These are phyloP conservation scores for Mechanitis mazaeus DNA, from an alignment of 2,888 invertebrate species.

Conservation along the genomic window DNA sequence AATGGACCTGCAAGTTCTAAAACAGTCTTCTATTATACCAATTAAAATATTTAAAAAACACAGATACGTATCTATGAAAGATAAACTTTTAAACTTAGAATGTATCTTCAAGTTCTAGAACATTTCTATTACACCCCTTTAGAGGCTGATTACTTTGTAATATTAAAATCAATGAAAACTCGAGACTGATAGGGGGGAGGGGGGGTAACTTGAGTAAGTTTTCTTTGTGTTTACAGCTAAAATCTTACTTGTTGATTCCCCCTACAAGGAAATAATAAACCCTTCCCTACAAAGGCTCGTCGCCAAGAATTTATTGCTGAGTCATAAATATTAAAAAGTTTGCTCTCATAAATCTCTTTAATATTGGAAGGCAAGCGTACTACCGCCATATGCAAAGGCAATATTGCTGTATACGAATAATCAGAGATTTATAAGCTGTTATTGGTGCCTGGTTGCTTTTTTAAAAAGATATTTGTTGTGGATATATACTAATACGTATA, in stretches of 20 bases:
- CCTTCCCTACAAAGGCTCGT: constrained; percentile 60
- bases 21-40: no score
- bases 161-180: constrained; percentile 20
- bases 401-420: constrained; percentile 39
- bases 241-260: constrained; percentile 62
- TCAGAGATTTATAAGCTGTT: constrained; percentile 26
- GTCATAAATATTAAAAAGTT: constrained; percentile 75
- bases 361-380: constrained; percentile 48
- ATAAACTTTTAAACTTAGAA: no score
- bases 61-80: no score
- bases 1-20: no score
- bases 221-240: constrained; percentile 21
- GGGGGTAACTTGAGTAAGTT: constrained; percentile 16
- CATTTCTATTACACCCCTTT: constrained; percentile 1
- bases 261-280: constrained; percentile 65
- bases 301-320: constrained; percentile 68
- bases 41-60: no score
- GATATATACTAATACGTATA: no score
- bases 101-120: background rate
- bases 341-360: constrained; percentile 68
- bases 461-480: background rate
- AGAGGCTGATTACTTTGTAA: constrained; percentile 17
- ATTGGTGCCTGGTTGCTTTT: constrained; percentile 8
- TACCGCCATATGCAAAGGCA: constrained; percentile 39
- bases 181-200: constrained; percentile 21